These are phyloP conservation scores for Thamnophis elegans DNA, from an alignment of 2,797 vertebrate genomes.

Conservation along the genomic window DNA sequence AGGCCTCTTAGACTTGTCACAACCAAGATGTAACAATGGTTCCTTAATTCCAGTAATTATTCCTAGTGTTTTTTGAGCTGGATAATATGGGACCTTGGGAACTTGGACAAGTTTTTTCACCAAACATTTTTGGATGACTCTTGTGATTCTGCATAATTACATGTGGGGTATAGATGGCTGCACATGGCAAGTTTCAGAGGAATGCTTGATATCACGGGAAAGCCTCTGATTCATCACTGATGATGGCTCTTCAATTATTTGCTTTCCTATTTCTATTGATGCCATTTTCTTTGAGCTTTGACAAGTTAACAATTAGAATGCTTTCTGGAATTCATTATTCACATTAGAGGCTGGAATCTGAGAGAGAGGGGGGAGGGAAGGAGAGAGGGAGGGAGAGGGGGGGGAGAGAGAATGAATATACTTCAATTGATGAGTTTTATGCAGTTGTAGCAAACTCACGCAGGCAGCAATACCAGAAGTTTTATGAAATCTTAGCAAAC, in stretches of 20 bases:
- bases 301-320: neutral
- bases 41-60: neutral
- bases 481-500: neutral
- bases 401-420: neutral
- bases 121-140: neutral
- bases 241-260: neutral
- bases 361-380: no score
- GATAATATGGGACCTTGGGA: neutral
- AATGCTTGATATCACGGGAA: neutral
- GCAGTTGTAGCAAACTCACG: neutral
- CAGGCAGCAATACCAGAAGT: neutral
- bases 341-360: neutral
- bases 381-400: accelerated
- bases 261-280: conserved; percentile 28
- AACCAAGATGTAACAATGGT: neutral
- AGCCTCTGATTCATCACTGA: conserved; percentile 4
- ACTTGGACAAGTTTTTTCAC: neutral
- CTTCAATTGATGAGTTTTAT: neutral
- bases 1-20: neutral
- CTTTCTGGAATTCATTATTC: conserved; percentile 28
- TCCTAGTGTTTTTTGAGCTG: neutral
- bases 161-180: neutral
- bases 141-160: neutral
- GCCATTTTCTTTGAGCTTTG: neutral
- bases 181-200: conserved; percentile 1